phyloP scores from a whole-genome alignment of 2,888 invertebrate genomes.

The Catocala sponsa region DNA sequence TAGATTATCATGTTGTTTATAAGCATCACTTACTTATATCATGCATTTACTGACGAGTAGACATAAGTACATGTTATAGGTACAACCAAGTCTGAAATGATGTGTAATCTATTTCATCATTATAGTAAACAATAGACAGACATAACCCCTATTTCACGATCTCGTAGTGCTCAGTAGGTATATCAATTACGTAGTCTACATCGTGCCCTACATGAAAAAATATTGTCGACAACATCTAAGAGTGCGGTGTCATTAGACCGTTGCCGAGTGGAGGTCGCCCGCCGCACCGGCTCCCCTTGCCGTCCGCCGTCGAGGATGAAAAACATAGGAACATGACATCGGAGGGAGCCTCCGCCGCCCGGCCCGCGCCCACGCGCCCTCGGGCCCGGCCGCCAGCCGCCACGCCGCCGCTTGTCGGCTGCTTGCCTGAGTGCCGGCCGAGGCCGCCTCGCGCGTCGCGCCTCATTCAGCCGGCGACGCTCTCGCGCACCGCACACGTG shows the following conservation, averaged over 20 bases:
- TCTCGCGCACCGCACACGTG: slow-evolving; percentile 84
- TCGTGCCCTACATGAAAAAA: slow-evolving; percentile 46
- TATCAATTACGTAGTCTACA: slow-evolving; percentile 37
- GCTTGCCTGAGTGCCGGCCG: slow-evolving; percentile 53
- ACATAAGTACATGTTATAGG: background rate
- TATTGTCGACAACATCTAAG: slow-evolving; percentile 49
- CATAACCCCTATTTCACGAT: slow-evolving; percentile 14
- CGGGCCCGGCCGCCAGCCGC: slow-evolving; percentile 62
- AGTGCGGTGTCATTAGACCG: slow-evolving; percentile 65
- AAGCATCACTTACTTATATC: slow-evolving; percentile 3
- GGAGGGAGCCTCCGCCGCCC: slow-evolving; percentile 71
- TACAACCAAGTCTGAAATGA: too few relatives aligned
- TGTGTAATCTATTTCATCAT: slow-evolving; percentile 5
- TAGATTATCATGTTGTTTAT: slow-evolving; percentile 8
- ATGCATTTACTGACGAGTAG: slow-evolving; percentile 2
- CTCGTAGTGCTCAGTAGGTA: slow-evolving; percentile 12
- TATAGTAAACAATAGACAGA: background rate
- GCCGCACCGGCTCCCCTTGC: slow-evolving; percentile 60
- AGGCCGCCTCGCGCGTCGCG: slow-evolving; percentile 48
- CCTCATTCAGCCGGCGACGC: slow-evolving; percentile 84
- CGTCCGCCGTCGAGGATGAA: slow-evolving; percentile 62
- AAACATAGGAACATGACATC: slow-evolving; percentile 75
- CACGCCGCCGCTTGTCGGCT: slow-evolving; percentile 67
- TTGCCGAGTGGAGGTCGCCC: slow-evolving; percentile 66
- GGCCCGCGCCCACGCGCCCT: slow-evolving; percentile 79